Evolutionary conservation across 2,888 invertebrate genomes (phyloP).

Genomic region (Thereva nobilitata): DNA sequence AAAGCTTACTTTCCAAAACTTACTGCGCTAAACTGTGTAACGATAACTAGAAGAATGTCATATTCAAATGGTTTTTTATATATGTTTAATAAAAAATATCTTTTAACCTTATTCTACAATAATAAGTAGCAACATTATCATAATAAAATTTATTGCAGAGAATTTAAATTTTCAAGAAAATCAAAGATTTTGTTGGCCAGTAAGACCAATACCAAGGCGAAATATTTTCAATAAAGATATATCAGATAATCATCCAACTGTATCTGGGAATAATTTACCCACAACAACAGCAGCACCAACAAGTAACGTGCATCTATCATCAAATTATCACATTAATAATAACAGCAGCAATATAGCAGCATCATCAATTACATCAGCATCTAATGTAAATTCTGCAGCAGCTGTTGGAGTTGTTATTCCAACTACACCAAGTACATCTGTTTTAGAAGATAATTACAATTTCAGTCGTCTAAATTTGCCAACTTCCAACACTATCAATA

Average conservation of each 20-base stretch:
- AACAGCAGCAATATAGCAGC: conserved; percentile 5
- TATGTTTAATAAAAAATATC: not conserved
- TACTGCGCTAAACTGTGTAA: no score
- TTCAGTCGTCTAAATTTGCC: conserved; percentile 46
- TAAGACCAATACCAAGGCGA: conserved; percentile 54
- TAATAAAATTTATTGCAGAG: conserved; percentile 40
- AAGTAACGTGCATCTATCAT: conserved; percentile 30
- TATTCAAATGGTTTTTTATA: no score
- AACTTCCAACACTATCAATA: conserved; percentile 51
- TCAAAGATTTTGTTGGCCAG: conserved; percentile 56
- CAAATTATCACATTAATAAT: conserved; percentile 33
- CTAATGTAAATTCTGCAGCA: conserved; percentile 43
- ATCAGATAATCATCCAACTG: conserved; percentile 6
- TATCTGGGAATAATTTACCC: conserved; percentile 39
- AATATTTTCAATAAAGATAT: conserved; percentile 39
- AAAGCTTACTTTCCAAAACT: no score
- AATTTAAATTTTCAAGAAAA: conserved; percentile 50
- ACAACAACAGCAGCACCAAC: conserved; percentile 27
- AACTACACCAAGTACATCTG: conserved; percentile 48
- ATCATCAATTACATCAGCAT: conserved; percentile 33
- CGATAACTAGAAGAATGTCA: no score
- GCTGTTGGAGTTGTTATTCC: conserved; percentile 54
- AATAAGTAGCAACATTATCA: no score
- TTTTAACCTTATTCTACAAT: not conserved
- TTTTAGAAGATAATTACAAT: conserved; percentile 35